These are phyloP conservation scores for Epizoanthus rinbou DNA, from an alignment of 92 coral and sea anemone genomes.

Conservation along the genomic window DNA sequence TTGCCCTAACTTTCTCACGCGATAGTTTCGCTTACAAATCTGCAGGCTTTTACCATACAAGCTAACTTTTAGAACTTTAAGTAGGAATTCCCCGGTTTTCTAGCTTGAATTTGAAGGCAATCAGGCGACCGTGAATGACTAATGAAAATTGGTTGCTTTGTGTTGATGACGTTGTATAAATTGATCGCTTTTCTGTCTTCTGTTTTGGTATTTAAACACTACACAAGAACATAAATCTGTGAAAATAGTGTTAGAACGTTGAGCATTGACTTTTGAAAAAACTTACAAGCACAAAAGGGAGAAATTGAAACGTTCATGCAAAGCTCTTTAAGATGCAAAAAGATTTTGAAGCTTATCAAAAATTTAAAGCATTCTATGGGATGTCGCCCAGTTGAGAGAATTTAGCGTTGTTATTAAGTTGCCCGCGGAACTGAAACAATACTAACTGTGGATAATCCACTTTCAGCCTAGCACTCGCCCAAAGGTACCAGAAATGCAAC, in stretches of 20 bases:
- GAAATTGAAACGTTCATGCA: constrained; percentile 50
- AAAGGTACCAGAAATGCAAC: too few species aligned
- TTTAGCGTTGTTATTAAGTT: constrained; percentile 45
- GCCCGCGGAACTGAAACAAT: constrained; percentile 29
- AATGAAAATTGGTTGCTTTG: constrained; percentile 55
- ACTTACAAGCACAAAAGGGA: constrained; percentile 52
- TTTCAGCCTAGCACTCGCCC: not conserved
- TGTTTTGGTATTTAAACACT: constrained; percentile 39
- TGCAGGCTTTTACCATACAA: not conserved
- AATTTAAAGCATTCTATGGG: constrained; percentile 83
- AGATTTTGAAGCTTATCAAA: constrained; percentile 93
- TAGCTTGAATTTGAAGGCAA: not conserved
- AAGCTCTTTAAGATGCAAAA: constrained; percentile 93
- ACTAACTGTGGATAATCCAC: not conserved
- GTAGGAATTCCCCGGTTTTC: not conserved
- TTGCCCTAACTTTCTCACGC: constrained; percentile 1
- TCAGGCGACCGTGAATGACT: constrained; percentile 31
- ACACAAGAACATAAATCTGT: constrained; percentile 2
- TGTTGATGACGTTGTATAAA: constrained; percentile 28
- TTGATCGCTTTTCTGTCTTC: constrained; percentile 11
- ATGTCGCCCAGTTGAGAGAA: constrained; percentile 57
- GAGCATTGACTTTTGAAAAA: constrained; percentile 4
- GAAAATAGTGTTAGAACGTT: constrained; percentile 21
- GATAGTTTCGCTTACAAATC: not conserved
- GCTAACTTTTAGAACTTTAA: not conserved